Percentiles rank a stretch among this genome's conserved stretches.
These are phyloP conservation scores for Diadema setosum DNA, from an alignment of 35 echinoderm and acorn worm genomes.

Conservation along the genomic window DNA sequence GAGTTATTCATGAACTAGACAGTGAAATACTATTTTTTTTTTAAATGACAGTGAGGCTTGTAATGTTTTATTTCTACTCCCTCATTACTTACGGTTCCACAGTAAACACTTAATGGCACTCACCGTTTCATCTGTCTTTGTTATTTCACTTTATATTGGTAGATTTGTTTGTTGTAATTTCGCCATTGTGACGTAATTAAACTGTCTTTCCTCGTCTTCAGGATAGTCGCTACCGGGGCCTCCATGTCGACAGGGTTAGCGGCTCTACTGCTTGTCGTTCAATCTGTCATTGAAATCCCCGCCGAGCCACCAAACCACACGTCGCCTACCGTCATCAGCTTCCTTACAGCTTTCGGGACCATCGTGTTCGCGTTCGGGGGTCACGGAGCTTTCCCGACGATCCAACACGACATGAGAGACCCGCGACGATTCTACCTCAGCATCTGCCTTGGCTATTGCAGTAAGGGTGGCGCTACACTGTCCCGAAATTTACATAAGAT, in stretches of 20 bases:
- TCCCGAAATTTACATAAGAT: too few species aligned
- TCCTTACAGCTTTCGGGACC: constrained; percentile 80
- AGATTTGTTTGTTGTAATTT: too few species aligned
- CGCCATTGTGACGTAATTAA: too few species aligned
- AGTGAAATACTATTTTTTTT: too few species aligned
- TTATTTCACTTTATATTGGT: too few species aligned
- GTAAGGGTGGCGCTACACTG: too few species aligned
- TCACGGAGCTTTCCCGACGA: constrained; percentile 85
- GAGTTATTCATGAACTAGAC: too few species aligned
- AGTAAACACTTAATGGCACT: too few species aligned
- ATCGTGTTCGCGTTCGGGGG: constrained; percentile 93
- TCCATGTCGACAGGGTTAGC: constrained; percentile 51
- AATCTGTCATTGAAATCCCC: constrained; percentile 45
- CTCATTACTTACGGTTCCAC: too few species aligned
- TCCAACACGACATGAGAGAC: constrained; percentile 90
- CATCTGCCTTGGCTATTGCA: constrained; percentile 48
- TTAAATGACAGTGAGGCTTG: too few species aligned
- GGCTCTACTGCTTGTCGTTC: constrained; percentile 57
- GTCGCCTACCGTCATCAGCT: constrained; percentile 42
- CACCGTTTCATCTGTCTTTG: too few species aligned
- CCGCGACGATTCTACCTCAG: constrained; percentile 49
- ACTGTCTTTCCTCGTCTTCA: neutral
- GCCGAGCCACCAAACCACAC: neutral
- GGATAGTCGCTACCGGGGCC: constrained; percentile 70
- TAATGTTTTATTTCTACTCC: too few species aligned